phyloP scores from a whole-genome alignment of 2,888 invertebrate genomes.

The Tenthredo livida region DNA sequence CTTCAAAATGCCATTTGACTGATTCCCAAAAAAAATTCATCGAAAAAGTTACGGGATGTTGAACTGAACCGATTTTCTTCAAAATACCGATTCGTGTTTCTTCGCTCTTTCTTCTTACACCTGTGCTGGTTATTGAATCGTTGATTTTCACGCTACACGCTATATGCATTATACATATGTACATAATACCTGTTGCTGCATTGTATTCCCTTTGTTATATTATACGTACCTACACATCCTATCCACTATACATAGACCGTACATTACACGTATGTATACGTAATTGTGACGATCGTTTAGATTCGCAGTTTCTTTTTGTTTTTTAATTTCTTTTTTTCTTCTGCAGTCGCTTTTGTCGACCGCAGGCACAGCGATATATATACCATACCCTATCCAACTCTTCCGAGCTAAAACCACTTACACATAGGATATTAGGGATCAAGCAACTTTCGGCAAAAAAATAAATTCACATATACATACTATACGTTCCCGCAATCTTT shows the following conservation, averaged over 20 bases:
- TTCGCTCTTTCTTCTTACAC: background rate
- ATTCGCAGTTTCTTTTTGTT: background rate
- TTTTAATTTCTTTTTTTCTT: background rate
- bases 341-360: background rate
- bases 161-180: background rate
- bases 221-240: background rate
- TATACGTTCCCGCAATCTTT: constrained; percentile 9
- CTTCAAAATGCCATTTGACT: background rate
- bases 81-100: background rate
- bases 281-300: background rate
- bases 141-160: constrained; percentile 3
- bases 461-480: background rate
- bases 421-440: background rate
- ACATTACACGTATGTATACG: background rate
- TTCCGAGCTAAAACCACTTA: background rate
- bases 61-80: background rate
- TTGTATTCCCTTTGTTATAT: background rate
- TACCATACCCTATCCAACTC: background rate
- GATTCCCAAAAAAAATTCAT: background rate
- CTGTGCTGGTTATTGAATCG: background rate
- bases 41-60: background rate
- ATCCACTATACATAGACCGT: background rate
- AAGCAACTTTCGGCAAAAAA: background rate
- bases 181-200: background rate
- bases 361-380: background rate